A percentile compares a stretch with the other conserved stretches of the same genome.
phyloP scores from a whole-genome alignment of 2,888 invertebrate species.

The Dermolepida albohirtum region DNA sequence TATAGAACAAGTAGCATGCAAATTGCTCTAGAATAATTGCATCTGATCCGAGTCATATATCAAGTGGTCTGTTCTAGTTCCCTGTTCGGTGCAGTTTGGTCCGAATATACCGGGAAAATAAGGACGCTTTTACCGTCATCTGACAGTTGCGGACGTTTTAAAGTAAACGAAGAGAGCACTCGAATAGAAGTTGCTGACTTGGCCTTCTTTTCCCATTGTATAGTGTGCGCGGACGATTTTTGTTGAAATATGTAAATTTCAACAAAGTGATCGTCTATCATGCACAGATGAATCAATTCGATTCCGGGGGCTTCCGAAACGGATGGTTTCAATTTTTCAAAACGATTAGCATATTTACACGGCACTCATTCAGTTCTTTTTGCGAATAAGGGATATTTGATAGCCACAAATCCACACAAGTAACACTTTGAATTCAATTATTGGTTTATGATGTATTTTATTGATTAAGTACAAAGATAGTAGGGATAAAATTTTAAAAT shows the following conservation, averaged over 20 bases:
- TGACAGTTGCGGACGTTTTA: slow-evolving; percentile 44
- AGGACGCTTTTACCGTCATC: slow-evolving; percentile 43
- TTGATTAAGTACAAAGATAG: too few species aligned
- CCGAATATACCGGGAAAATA: slow-evolving; percentile 38
- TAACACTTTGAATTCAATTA: too few species aligned
- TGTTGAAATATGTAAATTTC: slow-evolving; percentile 65
- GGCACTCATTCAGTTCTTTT: slow-evolving; percentile 1
- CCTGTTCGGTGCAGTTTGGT: slow-evolving; percentile 39
- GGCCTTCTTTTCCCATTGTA: slow-evolving; percentile 44
- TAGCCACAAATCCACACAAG: background rate
- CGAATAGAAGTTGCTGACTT: slow-evolving; percentile 56
- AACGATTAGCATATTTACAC: slow-evolving; percentile 42
- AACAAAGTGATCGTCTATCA: slow-evolving; percentile 58
- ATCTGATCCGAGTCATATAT: slow-evolving; percentile 47
- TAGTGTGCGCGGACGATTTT: slow-evolving; percentile 56
- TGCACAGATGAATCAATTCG: slow-evolving; percentile 54
- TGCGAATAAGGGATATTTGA: background rate
- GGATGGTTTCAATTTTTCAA: slow-evolving; percentile 42
- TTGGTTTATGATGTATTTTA: too few species aligned
- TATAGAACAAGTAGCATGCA: slow-evolving; percentile 47
- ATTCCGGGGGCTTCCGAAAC: slow-evolving; percentile 29
- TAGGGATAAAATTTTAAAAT: too few species aligned
- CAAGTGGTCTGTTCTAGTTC: slow-evolving; percentile 42
- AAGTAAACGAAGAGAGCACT: slow-evolving; percentile 54
- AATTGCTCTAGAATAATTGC: slow-evolving; percentile 48